Conservation (phyloP, 2,888 invertebrate species). For the Pandemis corylana region DNA sequence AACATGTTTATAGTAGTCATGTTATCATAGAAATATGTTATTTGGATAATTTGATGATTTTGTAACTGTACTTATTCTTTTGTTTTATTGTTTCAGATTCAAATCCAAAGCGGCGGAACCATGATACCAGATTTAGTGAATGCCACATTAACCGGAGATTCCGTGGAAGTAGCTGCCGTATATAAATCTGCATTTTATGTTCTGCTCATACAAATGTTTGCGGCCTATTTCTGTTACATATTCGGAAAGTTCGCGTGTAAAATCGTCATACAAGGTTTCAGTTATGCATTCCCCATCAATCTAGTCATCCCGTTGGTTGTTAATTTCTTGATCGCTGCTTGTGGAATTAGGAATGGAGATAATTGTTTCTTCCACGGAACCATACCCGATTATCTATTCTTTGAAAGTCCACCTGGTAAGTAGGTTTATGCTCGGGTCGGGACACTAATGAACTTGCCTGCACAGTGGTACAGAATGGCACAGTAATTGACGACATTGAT, state of each 20-base stretch:
- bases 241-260: constrained; percentile 98
- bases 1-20: background rate
- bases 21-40: background rate
- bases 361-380: constrained; percentile 95
- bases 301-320: constrained; percentile 96
- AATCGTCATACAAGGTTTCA: constrained; percentile 98
- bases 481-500: no score
- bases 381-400: constrained; percentile 96
- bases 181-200: constrained; percentile 91
- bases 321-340: constrained; percentile 93
- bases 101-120: constrained; percentile 85
- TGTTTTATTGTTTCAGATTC: constrained; percentile 75
- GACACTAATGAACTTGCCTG: background rate
- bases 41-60: background rate
- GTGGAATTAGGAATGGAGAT: constrained; percentile 93
- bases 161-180: constrained; percentile 88
- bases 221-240: constrained; percentile 95
- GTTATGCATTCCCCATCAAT: constrained; percentile 98
- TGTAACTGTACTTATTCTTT: background rate
- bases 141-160: constrained; percentile 90
- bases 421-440: background rate
- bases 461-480: background rate
- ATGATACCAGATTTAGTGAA: constrained; percentile 90
- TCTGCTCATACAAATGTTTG: constrained; percentile 91
- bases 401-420: constrained; percentile 91